Evolutionary conservation across 1,140 invertebrate genomes (phyloP).

Genomic region (Saccostrea echinata): DNA sequence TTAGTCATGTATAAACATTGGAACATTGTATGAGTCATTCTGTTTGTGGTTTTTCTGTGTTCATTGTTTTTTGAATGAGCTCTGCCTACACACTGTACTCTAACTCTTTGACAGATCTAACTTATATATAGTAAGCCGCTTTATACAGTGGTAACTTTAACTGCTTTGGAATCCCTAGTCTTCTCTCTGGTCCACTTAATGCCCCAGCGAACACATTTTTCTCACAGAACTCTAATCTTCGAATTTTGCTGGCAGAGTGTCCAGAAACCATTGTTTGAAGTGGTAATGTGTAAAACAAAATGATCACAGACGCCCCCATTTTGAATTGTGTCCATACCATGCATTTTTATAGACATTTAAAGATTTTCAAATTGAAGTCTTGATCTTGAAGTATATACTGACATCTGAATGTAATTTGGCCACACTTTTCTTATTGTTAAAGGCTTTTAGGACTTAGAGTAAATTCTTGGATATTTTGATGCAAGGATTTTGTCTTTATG

Average conservation of each 20-base stretch:
- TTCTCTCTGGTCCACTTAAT: slow-evolving; percentile 8
- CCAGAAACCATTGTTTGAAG: background rate
- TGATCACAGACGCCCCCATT: background rate
- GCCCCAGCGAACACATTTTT: slow-evolving; percentile 8
- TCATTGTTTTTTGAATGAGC: background rate
- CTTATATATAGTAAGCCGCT: background rate
- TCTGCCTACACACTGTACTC: background rate
- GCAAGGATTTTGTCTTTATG: background rate
- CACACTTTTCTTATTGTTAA: background rate
- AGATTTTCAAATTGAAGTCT: background rate
- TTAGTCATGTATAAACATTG: background rate
- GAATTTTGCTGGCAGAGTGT: background rate
- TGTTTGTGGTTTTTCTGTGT: background rate
- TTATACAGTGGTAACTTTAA: slow-evolving; percentile 20
- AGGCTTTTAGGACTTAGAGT: too few species aligned
- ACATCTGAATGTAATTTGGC: background rate
- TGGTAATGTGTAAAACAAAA: background rate
- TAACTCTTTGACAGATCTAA: background rate
- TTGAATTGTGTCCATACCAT: background rate
- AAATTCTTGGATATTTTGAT: background rate
- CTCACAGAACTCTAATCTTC: background rate
- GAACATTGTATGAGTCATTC: background rate
- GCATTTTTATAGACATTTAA: slow-evolving; percentile 23
- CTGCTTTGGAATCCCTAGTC: background rate
- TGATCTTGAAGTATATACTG: background rate